A percentile compares a stretch with the other conserved stretches of the same genome.
Conservation (phyloP, 1,140 invertebrate genomes). For the Monomorium pharaonis region DNA sequence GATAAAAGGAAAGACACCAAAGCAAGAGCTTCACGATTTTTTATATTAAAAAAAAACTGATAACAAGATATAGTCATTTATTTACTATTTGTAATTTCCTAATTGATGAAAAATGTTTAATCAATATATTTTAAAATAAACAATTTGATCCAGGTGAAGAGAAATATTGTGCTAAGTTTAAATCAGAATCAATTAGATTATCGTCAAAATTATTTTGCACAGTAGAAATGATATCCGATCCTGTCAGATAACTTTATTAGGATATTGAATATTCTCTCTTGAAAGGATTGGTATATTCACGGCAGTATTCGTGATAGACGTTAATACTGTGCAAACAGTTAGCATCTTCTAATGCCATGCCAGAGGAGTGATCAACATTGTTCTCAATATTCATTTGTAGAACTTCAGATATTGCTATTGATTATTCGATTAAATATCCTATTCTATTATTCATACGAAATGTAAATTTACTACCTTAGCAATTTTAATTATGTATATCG, state of each 20-base stretch:
- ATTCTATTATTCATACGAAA: not conserved
- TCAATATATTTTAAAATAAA: not conserved
- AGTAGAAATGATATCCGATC: not conserved
- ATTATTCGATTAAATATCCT: constrained; percentile 17
- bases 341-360: not conserved
- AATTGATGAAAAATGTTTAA: not conserved
- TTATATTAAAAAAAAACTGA: not conserved
- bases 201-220: not conserved
- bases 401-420: not conserved
- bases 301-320: not conserved
- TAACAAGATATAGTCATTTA: not conserved
- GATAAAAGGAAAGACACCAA: not conserved
- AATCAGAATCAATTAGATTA: not conserved
- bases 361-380: not conserved
- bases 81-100: not conserved
- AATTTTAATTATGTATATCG: not conserved
- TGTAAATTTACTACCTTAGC: not conserved
- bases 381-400: constrained; percentile 2
- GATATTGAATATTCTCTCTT: constrained; percentile 30
- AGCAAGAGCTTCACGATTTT: not conserved
- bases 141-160: not conserved
- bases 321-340: not conserved
- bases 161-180: not conserved
- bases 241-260: not conserved
- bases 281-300: not conserved